phyloP scores from a whole-genome alignment of 2,888 invertebrate species.

The Drosophila infuscata region DNA sequence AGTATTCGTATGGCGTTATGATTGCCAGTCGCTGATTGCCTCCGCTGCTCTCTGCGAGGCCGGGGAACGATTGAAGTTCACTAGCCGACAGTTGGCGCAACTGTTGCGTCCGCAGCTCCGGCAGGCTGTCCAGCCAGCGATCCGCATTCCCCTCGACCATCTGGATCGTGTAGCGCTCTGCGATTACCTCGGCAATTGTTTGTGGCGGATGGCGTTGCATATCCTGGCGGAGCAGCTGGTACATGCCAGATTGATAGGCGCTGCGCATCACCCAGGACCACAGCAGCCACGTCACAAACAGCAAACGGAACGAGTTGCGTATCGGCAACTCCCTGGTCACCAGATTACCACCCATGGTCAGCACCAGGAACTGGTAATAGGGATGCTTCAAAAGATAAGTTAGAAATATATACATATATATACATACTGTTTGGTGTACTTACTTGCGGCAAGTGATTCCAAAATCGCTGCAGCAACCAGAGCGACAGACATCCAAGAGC shows the following conservation, averaged over 20 bases:
- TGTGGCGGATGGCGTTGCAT: constrained; percentile 72
- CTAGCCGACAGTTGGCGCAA: constrained; percentile 56
- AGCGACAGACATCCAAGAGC: constrained; percentile 45
- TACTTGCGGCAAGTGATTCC: constrained; percentile 2
- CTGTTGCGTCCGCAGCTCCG: constrained; percentile 56
- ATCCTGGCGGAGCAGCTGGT: constrained; percentile 70
- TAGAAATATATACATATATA: not conserved
- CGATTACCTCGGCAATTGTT: constrained; percentile 68
- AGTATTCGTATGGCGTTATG: constrained; percentile 77
- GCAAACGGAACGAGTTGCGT: constrained; percentile 64
- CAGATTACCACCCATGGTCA: constrained; percentile 61
- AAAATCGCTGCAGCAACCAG: constrained; percentile 21
- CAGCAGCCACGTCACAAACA: constrained; percentile 76
- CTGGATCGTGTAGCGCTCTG: constrained; percentile 63
- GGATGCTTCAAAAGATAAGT: constrained; percentile 32
- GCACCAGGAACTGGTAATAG: constrained; percentile 62
- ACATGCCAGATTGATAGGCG: constrained; percentile 82
- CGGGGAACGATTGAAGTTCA: constrained; percentile 66
- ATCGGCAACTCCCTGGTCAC: constrained; percentile 50
- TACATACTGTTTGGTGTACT: not conserved
- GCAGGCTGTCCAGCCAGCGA: constrained; percentile 59
- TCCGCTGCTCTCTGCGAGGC: constrained; percentile 49
- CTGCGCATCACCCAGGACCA: constrained; percentile 68
- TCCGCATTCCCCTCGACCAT: constrained; percentile 58
- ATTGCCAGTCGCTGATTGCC: constrained; percentile 59